Conservation (phyloP, 2,113 vertebrate genomes). For the Alexandromys fortis region DNA sequence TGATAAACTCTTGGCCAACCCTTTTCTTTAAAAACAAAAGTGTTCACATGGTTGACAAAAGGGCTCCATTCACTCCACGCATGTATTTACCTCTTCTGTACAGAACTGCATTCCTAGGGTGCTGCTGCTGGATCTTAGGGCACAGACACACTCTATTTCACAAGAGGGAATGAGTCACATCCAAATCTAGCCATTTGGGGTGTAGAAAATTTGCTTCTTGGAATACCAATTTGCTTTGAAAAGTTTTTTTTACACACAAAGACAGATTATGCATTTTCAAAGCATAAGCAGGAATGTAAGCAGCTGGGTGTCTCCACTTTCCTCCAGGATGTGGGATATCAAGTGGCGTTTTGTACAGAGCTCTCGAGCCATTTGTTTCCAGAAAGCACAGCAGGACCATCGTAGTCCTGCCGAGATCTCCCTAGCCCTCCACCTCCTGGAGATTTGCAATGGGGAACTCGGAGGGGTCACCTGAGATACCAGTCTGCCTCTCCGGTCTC, state of each 20-base stretch:
- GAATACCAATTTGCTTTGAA: background rate
- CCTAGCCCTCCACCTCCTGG: rapidly evolving
- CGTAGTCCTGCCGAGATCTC: background rate
- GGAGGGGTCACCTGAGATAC: background rate
- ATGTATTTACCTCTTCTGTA: background rate
- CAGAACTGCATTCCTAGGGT: background rate
- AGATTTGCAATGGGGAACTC: background rate
- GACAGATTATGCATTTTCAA: background rate
- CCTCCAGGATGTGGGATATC: background rate
- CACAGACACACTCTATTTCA: background rate
- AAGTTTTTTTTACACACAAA: background rate
- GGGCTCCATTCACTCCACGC: background rate
- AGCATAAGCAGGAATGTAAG: background rate
- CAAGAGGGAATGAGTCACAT: background rate
- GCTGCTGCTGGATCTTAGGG: background rate
- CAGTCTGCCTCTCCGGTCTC: background rate
- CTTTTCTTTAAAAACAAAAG: background rate
- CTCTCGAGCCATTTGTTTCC: background rate
- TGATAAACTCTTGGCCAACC: background rate
- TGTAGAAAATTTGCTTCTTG: conserved; percentile 22
- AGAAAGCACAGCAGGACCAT: background rate
- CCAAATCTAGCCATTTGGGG: background rate
- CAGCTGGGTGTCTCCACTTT: background rate
- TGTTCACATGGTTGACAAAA: conserved; percentile 2
- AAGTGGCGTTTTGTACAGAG: background rate